Evolutionary conservation across 2,888 invertebrate species (phyloP).

Genomic region (Crossocerus cetratus): DNA sequence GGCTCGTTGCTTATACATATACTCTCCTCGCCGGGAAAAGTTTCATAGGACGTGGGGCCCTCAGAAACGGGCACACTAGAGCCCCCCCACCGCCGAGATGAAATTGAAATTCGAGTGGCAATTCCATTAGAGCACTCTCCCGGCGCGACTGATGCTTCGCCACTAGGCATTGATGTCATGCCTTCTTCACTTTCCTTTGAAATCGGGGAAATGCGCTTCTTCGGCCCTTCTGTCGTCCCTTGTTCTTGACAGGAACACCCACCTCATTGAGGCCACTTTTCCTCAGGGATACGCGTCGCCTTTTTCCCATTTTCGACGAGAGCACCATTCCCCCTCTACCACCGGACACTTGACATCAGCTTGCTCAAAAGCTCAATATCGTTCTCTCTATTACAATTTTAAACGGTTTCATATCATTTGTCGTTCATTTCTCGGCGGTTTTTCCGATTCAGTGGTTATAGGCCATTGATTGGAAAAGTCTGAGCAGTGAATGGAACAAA

Average conservation of each 20-base stretch:
- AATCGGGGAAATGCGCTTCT: constrained; percentile 18
- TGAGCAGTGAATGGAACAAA: no score
- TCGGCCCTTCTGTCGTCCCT: constrained; percentile 2
- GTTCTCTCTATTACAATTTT: no score
- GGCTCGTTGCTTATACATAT: neutral
- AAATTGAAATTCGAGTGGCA: constrained; percentile 59
- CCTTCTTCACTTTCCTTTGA: constrained; percentile 27
- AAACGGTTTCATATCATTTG: no score
- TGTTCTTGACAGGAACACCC: neutral
- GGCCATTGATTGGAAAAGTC: no score
- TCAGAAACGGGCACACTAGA: constrained; percentile 43
- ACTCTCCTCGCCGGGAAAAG: constrained; percentile 26
- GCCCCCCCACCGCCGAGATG: constrained; percentile 32
- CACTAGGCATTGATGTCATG: constrained; percentile 43
- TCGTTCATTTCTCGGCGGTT: no score
- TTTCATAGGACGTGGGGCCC: constrained; percentile 15
- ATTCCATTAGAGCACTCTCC: constrained; percentile 51
- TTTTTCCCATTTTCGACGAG: no score
- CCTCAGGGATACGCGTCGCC: neutral
- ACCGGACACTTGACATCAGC: no score
- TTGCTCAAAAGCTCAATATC: no score
- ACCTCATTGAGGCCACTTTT: neutral
- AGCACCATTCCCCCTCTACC: no score
- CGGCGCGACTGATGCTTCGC: constrained; percentile 35
- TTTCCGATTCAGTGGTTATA: no score